These are phyloP conservation scores for Lampris megalopsis DNA, from an alignment of 2,113 vertebrate genomes.

Conservation along the genomic window DNA sequence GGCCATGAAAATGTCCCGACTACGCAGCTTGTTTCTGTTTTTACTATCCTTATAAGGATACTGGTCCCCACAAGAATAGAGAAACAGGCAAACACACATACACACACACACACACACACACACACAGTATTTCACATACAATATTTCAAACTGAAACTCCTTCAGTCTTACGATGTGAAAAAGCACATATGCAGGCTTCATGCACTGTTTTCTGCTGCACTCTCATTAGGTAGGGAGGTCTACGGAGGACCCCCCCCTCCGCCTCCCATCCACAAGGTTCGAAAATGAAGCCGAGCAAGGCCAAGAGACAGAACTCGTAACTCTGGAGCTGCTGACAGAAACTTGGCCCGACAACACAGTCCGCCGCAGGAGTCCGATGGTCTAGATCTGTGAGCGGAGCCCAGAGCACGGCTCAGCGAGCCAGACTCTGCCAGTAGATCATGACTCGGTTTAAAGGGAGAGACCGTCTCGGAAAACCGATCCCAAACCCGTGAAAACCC, in stretches of 20 bases:
- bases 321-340: conserved; percentile 55
- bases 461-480: conserved; percentile 29
- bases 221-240: conserved; percentile 3
- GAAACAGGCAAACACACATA: too few species aligned
- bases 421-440: conserved; percentile 26
- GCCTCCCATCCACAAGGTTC: conserved; percentile 9
- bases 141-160: too few species aligned
- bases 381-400: conserved; percentile 16
- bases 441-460: conserved; percentile 30
- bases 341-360: conserved; percentile 33
- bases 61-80: too few species aligned
- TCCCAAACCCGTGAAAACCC: conserved; percentile 17
- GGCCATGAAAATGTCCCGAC: too few species aligned
- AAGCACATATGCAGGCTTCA: too few species aligned
- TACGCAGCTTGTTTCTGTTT: too few species aligned
- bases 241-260: background rate
- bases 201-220: background rate
- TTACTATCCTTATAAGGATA: too few species aligned
- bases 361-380: conserved; percentile 38
- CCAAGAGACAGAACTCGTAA: conserved; percentile 33
- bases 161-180: too few species aligned
- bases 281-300: conserved; percentile 21
- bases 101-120: conserved; percentile 1
- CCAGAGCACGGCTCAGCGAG: conserved; percentile 36
- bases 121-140: background rate